Evolutionary conservation across 92 coral and sea anemone species (phyloP), one percentile per base, ranked within the genome.

Genomic region (Metridium senile): DNA sequence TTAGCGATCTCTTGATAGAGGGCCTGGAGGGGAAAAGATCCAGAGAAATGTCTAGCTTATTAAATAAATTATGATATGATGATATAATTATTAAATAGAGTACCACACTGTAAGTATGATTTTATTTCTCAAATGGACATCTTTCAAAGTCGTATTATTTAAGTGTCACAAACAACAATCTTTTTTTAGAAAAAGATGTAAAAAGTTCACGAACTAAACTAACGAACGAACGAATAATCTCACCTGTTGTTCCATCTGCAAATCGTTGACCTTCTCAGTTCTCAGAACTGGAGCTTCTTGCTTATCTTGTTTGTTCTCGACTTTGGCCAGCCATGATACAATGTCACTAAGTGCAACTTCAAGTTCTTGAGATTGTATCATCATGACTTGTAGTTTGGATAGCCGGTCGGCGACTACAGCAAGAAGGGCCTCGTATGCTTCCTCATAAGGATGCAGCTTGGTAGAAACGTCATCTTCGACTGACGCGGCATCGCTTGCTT

Each of bases 321-420:
- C 77, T 65, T 91, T 89, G 63, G 85, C 89, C 61, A 93, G 71
- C 99, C 97, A 95, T n/a, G 88, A 79, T 69, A 88, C 89, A 80
- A 91, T 81, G 78, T 89, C 89, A 32, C 82, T 84, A 61, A 95
- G 87, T 3, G 99, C 88, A 47, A 78, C 74, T 78, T 95, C 99
- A 43, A 93, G 83, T 26, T 87, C 87, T 89, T 95, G 97, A 19
- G 90, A 84, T 82, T 95, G 91, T 31, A 89, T 74, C 80, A 95
- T 82, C 81, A 70, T 79, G 79, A 93, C 69, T 70, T 89, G 90
- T 61, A 93, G 79, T 66, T 77, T 90, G 19, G 93, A 84, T 49
- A 84, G 74, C 22, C 97, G 84, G 51, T 95, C 96, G 63, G 90
- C 91, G 52, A 95, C 89, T 20, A 86, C 89, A 56, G 90, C 94